phyloP scores from a whole-genome alignment of 1,140 invertebrate species.

The Euborellia annulipes region DNA sequence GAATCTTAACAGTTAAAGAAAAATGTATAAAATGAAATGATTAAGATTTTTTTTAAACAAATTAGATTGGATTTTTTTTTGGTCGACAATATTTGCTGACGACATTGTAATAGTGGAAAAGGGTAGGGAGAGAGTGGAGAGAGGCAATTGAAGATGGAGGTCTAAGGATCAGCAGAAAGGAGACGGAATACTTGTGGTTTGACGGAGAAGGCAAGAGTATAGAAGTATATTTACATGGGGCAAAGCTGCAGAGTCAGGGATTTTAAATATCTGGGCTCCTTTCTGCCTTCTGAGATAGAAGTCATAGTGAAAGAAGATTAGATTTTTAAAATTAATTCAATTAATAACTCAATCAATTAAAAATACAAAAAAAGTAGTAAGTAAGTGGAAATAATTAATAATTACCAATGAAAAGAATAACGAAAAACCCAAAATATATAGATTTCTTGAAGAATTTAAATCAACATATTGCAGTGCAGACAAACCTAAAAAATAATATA shows the following conservation, averaged over 20 bases:
- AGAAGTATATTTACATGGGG: neutral
- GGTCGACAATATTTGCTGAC: no score
- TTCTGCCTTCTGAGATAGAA: neutral
- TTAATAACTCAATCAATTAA: neutral
- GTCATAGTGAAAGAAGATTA: neutral
- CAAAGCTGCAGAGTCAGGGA: neutral
- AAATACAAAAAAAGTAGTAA: neutral
- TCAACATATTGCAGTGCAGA: slow-evolving; percentile 70
- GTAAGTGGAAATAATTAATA: neutral
- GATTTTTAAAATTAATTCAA: neutral
- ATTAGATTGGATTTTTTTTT: neutral
- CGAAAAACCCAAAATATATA: slow-evolving; percentile 78
- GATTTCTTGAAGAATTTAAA: slow-evolving; percentile 63
- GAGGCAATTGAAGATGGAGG: no score
- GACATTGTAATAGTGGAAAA: no score
- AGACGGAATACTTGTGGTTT: no score
- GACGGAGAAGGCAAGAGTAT: no score
- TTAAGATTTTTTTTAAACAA: neutral
- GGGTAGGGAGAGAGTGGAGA: no score
- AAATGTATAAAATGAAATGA: neutral
- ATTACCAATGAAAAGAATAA: slow-evolving; percentile 64
- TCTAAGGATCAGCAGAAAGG: no score
- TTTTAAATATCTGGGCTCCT: no score
- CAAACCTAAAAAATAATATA: slow-evolving; percentile 36
- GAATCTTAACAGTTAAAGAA: neutral